These are phyloP conservation scores for Protonibea diacanthus DNA, from an alignment of 2,797 vertebrate species.

Conservation along the genomic window DNA sequence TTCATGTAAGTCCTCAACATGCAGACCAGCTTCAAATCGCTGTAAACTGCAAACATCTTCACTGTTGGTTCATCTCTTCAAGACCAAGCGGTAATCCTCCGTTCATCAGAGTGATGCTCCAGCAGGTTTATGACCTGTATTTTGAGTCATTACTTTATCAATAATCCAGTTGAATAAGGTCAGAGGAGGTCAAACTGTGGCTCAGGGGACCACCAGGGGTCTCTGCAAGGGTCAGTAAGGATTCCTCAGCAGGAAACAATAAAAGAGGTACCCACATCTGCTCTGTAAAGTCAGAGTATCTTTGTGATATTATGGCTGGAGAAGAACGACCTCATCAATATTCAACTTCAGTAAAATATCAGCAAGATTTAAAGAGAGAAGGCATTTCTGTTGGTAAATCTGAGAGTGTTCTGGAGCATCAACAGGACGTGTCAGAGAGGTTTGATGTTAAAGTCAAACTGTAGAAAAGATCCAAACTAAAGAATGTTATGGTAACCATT, in stretches of 20 bases:
- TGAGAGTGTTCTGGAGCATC: not conserved
- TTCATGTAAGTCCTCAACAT: not conserved
- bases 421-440: not conserved
- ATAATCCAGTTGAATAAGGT: constrained; percentile 34
- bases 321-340: not conserved
- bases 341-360: not conserved
- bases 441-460: too few species aligned
- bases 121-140: constrained; percentile 21
- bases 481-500: too few species aligned
- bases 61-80: not conserved
- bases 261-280: not conserved
- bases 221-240: not conserved
- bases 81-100: not conserved
- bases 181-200: constrained; percentile 9
- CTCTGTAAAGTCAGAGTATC: not conserved
- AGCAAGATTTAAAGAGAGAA: not conserved
- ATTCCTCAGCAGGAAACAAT: not conserved
- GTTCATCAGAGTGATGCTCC: constrained; percentile 16
- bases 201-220: not conserved
- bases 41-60: not conserved
- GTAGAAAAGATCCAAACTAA: too few species aligned
- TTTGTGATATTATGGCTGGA: not conserved
- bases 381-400: not conserved
- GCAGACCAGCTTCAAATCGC: not conserved
- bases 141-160: constrained; percentile 38